Conservation (phyloP, 2,113 vertebrate genomes). For the Heterotilapia buettikoferi region DNA sequence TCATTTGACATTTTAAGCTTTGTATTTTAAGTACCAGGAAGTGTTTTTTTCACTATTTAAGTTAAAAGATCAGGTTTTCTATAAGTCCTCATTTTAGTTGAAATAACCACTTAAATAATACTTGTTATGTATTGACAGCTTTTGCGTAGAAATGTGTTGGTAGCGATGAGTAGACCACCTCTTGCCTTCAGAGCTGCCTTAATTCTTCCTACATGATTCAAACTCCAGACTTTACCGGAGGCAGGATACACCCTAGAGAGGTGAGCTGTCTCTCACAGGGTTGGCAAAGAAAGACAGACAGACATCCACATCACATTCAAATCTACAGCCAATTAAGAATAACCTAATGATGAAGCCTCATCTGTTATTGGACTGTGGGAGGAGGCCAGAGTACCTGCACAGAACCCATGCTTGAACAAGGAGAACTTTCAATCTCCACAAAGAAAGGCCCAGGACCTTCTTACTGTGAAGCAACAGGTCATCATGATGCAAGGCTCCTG, state of each 20-base stretch:
- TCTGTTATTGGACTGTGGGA: background rate
- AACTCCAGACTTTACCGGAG: background rate
- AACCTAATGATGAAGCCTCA: background rate
- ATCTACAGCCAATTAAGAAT: background rate
- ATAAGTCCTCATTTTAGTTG: background rate
- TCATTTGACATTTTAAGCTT: background rate
- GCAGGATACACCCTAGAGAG: background rate
- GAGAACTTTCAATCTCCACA: background rate
- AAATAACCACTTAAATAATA: rapidly evolving
- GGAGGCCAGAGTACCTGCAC: background rate
- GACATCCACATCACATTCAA: background rate
- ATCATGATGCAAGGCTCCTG: background rate
- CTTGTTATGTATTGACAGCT: background rate
- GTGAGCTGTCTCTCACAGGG: background rate
- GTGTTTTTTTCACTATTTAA: background rate
- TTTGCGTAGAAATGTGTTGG: background rate
- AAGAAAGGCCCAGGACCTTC: background rate
- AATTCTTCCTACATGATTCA: background rate
- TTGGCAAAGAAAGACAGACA: background rate
- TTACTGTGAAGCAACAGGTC: background rate
- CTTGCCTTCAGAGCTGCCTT: background rate
- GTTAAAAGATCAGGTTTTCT: background rate
- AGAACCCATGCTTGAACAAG: background rate
- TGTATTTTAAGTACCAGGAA: background rate
- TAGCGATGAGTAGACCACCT: background rate